Evolutionary conservation across 1,140 invertebrate species (phyloP), one percentile per base, ranked within the genome.

Genomic region (Drosophila neocordata): DNA sequence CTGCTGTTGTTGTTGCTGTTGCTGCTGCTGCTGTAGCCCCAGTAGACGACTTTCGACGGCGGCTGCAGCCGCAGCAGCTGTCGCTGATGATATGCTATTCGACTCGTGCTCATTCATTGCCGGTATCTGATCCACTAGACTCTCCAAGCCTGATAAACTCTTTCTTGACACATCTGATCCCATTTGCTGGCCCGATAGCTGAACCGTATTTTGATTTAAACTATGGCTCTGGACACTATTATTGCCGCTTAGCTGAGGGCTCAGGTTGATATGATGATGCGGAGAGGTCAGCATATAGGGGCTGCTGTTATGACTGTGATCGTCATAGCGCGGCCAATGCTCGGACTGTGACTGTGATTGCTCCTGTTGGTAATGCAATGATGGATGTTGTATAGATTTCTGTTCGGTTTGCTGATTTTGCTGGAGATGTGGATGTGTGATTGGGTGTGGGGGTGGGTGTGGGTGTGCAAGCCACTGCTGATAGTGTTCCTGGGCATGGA

Each of bases 71-170:
- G 71, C 81, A 7, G 70, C 73, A 4, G 59, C 69, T 15, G 79
- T 58, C 11, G 71, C 73, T 18, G 72, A 51, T n/a, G 70, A 73
- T 61, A 79, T 63, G 3, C 55, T 48, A n/a, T 31, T 65, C 1
- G 72, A 59, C 11, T 90, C 77, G n/a, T 79, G 85, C 7, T 97
- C 96, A 48, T 95, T 94, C 91, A 97, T 96, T 77, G 96, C 96
- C 6, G 97, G 97, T 90, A 97, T 98, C 93, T 97, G 97, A 92
- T 97, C 96, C 18, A 98, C 97, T 8, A 98, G 92, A 13, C 96
- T 97, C 92, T 97, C 97, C 4, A 97, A 92, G 35, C 96, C 96
- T 7, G 96, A 97, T n/a, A 97, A 92, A 82, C 96, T 97, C 91
- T 97, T 97, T 0, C 96, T 95, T 2, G 96, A 94, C 1, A 97